phyloP scores from a whole-genome alignment of 2,113 vertebrate genomes.

The Orthochromis indermauri region DNA sequence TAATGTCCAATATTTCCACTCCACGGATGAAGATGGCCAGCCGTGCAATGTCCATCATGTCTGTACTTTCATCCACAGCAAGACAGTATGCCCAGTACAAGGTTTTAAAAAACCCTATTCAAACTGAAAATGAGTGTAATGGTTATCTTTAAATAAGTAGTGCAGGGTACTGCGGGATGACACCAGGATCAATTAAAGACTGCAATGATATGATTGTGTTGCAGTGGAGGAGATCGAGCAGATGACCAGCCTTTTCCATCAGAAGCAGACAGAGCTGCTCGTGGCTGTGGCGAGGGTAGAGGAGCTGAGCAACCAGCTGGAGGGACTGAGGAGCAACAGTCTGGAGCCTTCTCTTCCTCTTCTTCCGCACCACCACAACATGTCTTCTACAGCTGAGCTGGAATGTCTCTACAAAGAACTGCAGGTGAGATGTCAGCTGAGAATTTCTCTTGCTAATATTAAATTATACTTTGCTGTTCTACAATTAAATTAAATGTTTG shows the following conservation, averaged over 20 bases:
- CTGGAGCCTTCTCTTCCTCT: conserved; percentile 63
- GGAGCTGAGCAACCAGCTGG: conserved; percentile 86
- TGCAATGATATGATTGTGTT: background rate
- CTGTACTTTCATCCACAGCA: background rate
- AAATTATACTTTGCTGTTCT: background rate
- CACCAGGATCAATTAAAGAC: background rate
- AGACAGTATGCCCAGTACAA: background rate
- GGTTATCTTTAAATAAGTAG: background rate
- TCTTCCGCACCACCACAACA: background rate
- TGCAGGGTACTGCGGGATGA: background rate
- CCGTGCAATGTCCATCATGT: background rate
- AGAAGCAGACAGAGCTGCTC: conserved; percentile 90
- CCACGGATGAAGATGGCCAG: background rate
- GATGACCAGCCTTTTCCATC: conserved; percentile 90
- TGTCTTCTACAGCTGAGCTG: conserved; percentile 75
- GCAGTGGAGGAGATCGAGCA: conserved; percentile 94
- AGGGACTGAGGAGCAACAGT: conserved; percentile 80
- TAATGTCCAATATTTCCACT: background rate
- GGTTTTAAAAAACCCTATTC: background rate
- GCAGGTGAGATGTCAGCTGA: conserved; percentile 70
- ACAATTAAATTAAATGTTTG: background rate
- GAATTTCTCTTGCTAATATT: background rate
- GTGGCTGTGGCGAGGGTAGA: conserved; percentile 85
- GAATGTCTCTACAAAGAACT: conserved; percentile 88
- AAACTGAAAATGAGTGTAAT: background rate